phyloP scores from a whole-genome alignment of 30 jellyfish, hydroid and myxozoan genomes.

The Haliclystus octoradiatus region DNA sequence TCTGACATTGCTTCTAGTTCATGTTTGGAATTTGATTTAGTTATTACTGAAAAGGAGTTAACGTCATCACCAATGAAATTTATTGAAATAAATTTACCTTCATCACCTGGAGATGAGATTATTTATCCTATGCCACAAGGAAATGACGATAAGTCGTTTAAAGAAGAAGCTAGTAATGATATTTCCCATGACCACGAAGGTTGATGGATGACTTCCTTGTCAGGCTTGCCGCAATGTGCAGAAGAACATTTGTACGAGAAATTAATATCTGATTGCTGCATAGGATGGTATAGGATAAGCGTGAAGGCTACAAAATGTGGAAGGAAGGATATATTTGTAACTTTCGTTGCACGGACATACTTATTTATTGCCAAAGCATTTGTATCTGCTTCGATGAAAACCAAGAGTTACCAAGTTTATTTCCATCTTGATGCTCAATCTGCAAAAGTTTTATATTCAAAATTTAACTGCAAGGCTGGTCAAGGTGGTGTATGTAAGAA shows the following conservation, averaged over 20 bases:
- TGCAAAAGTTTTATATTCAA: conserved; percentile 7
- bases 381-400: conserved; percentile 9
- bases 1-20: too few relatives aligned
- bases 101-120: too few relatives aligned
- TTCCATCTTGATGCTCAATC: neutral
- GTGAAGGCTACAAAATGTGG: neutral
- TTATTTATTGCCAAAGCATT: neutral
- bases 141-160: too few relatives aligned
- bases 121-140: too few relatives aligned
- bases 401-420: conserved; percentile 11
- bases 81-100: too few relatives aligned
- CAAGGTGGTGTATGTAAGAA: conserved; percentile 26
- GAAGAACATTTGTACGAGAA: conserved; percentile 1
- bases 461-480: conserved; percentile 24
- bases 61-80: too few relatives aligned
- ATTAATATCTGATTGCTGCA: neutral
- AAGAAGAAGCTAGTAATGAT: neutral
- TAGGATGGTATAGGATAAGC: neutral
- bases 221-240: conserved; percentile 1
- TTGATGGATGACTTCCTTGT: neutral
- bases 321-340: neutral
- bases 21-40: too few relatives aligned
- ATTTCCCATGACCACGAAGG: neutral
- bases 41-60: too few relatives aligned
- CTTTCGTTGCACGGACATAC: neutral